Percentiles rank a stretch among this genome's conserved stretches.
phyloP scores from a whole-genome alignment of 2,113 vertebrate species.

The Phyllostomus discolor region DNA sequence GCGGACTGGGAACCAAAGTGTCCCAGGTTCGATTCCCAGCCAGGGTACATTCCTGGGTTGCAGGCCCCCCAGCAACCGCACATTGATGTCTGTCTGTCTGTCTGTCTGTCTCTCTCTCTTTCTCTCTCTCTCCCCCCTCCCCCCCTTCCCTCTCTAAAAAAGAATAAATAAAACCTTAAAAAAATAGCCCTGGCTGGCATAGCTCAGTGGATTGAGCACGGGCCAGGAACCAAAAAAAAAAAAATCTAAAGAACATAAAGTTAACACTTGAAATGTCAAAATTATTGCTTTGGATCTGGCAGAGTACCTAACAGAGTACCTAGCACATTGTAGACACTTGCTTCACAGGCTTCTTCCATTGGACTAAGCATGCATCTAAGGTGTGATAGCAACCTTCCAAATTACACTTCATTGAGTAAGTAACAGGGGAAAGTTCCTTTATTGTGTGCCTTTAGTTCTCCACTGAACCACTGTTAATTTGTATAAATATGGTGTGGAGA shows the following conservation, averaged over 20 bases:
- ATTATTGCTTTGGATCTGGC: not conserved
- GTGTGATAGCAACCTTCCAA: not conserved
- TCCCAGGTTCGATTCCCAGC: too few relatives aligned
- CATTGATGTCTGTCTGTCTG: too few relatives aligned
- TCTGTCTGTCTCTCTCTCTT: too few relatives aligned
- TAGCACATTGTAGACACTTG: not conserved
- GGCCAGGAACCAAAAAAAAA: too few relatives aligned
- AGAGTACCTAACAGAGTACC: not conserved
- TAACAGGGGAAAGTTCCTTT: slow-evolving; percentile 10
- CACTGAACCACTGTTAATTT: not conserved
- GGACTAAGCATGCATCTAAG: slow-evolving; percentile 2
- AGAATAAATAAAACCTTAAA: too few relatives aligned
- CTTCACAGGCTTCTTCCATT: not conserved
- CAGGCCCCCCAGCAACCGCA: too few relatives aligned
- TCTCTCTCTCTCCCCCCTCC: too few relatives aligned
- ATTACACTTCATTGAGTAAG: slow-evolving; percentile 25
- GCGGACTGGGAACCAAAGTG: too few relatives aligned
- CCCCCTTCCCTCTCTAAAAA: too few relatives aligned
- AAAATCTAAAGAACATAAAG: not conserved
- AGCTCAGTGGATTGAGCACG: too few relatives aligned
- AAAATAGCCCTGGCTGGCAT: too few relatives aligned
- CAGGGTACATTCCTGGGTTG: too few relatives aligned
- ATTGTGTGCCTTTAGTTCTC: not conserved
- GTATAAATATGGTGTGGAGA: not conserved
- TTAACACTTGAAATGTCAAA: slow-evolving; percentile 46